phyloP scores from a whole-genome alignment of 1,140 invertebrate genomes.

The Drosophila prosaltans region DNA sequence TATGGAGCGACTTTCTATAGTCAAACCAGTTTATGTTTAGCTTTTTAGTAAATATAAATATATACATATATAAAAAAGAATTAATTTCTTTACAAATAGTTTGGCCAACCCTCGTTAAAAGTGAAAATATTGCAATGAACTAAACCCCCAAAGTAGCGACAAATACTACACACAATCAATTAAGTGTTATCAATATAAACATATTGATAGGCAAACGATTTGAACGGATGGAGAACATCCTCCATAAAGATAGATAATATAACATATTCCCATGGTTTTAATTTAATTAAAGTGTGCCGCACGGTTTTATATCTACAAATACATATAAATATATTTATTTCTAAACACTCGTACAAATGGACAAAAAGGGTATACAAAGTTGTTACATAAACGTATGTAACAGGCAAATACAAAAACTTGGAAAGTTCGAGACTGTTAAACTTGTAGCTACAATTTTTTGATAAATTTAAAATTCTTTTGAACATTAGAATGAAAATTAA shows the following conservation, averaged over 20 bases:
- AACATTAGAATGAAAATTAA: too few species aligned
- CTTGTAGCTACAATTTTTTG: too few species aligned
- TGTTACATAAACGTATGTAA: not conserved
- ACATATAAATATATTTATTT: not conserved
- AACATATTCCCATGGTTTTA: not conserved
- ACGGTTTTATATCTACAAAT: not conserved
- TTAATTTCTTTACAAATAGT: not conserved
- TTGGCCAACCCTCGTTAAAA: not conserved
- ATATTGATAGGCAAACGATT: not conserved
- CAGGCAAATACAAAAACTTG: too few species aligned
- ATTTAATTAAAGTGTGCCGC: conserved; percentile 4
- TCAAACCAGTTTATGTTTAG: too few species aligned
- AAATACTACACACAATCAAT: not conserved
- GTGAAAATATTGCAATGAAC: not conserved
- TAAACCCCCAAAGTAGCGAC: not conserved
- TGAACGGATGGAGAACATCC: not conserved
- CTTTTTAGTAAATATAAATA: not conserved
- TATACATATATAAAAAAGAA: not conserved
- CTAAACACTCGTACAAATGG: not conserved
- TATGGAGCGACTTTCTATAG: not conserved
- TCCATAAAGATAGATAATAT: not conserved
- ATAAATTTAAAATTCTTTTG: too few species aligned
- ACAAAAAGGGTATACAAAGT: not conserved
- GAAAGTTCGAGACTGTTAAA: too few species aligned
- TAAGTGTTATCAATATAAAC: conserved; percentile 1